Evolutionary conservation across 2,113 vertebrate species (phyloP), one percentile per base, ranked within the genome.

Genomic region (Thymallus thymallus): DNA sequence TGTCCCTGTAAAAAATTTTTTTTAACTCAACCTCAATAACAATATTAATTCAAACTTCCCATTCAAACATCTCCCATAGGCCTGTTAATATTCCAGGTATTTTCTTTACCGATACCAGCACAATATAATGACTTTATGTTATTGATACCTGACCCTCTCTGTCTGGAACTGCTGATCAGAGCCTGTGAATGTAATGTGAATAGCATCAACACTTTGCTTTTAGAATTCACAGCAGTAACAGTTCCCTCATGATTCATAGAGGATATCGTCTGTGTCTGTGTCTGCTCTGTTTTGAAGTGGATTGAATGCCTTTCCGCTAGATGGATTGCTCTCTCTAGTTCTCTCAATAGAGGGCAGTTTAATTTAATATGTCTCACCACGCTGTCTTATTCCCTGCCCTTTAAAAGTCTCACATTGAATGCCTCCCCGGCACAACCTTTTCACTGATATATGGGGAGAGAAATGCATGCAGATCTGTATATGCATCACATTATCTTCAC

Each of bases 281-380:
- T 66, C 66, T 71, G 72, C 75, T 78, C 56, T 79, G 60, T 72
- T 79, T 73, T 78, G 73, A 85, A 84, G 71, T 80, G 66, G 46
- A 69, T 22, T 79, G 67, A 76, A 77, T 80, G 78, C 45, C 20
- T 80, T 55, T 10, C 63, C 58, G n/a, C 46, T 6, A 73, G 71
- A 75, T 67, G 73, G 71, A 81, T 82, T 73, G 30, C 66, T n/a
- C 22, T 55, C 63, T 29, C 55, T 46, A 13, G 48, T 63, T 45
- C 69, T 65, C 74, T 75, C 69, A 78, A 74, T 61, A 76, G 68
- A 74, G 63, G 78, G 69, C 56, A 71, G 71, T 70, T 62, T 79
- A 69, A 75, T 24, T 78, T 69, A 61, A 65, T 78, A 72, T 73
- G 32, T 76, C 76, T 69, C 58, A 66, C 71, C 72, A 45, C 24